Base-by-base conservation (phyloP, 2,797 vertebrate species). In the Aeoliscus strigatus region DNA sequence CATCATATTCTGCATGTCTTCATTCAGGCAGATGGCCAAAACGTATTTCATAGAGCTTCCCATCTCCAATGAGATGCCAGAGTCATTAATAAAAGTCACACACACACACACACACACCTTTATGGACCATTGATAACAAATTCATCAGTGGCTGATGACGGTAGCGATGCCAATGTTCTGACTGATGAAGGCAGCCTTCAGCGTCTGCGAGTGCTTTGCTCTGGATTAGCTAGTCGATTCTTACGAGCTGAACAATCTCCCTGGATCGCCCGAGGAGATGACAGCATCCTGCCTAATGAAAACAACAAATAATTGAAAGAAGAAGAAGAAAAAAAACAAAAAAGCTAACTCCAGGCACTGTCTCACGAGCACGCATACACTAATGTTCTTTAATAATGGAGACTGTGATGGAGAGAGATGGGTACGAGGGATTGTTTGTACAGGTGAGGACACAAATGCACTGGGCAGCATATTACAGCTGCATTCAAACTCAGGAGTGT, bases 151-250 rank as follows among this genome's bases (percentile, higher is more conserved):
- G 52, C 36, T 66, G 37, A 40, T 44, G 60, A 70, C 51, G 24
- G 43, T 34, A 38, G 63, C 33, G 43, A 47, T 28, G 49, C 38
- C 59, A 28, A 17, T 63, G 66, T 59, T 66, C 60, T 79, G 76
- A 78, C 51, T 64, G 76, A 83, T 77, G 78, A 66, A 62, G 65
- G 55, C 51, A 35, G 70, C 54, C 52, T 45, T 51, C 52, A 63
- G 66, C 24, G 67, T 62, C 56, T 64, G 54, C 27, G 33, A 66
- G 58, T 60, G 64, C 60, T 68, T 57, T 41, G 49, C 55, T 71
- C 51, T 43, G 68, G 75, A 82, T 82, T 76, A 84, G 68, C 63
- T 33, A 75, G 77, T 80, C 72, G 71, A 74, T 77, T 75, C 73
- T 66, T 75, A 70, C 52, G 64, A 79, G 59, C 50, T 51, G 51